Percentiles rank a stretch among this genome's conserved stretches.
phyloP scores from a whole-genome alignment of 2,888 invertebrate species.

The Eledona agricola region DNA sequence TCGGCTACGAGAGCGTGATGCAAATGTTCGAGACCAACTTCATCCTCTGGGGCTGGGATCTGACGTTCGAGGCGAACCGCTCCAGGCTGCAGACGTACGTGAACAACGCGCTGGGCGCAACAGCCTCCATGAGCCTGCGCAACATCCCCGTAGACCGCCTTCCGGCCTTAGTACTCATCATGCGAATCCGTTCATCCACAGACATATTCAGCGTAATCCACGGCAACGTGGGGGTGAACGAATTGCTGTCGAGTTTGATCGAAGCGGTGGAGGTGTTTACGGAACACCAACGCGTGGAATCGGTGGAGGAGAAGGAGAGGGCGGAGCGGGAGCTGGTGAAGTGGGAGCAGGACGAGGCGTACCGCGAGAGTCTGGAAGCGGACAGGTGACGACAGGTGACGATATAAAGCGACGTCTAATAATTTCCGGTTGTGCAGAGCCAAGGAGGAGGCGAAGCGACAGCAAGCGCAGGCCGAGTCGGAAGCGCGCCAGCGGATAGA shows the following conservation, averaged over 20 bases:
- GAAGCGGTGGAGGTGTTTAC: slow-evolving; percentile 87
- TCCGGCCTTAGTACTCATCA: slow-evolving; percentile 89
- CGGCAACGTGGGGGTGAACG: slow-evolving; percentile 90
- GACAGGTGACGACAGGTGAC: slow-evolving; percentile 68
- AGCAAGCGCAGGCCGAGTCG: slow-evolving; percentile 77
- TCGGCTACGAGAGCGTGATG: slow-evolving; percentile 91
- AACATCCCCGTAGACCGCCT: slow-evolving; percentile 85
- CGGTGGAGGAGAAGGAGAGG: slow-evolving; percentile 85
- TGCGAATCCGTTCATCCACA: slow-evolving; percentile 85
- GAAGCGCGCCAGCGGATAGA: slow-evolving; percentile 78
- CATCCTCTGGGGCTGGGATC: slow-evolving; percentile 96
- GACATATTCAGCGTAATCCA: slow-evolving; percentile 92
- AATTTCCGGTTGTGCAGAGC: slow-evolving; percentile 67
- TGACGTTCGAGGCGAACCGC: slow-evolving; percentile 88
- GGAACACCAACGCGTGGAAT: slow-evolving; percentile 80
- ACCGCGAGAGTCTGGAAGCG: slow-evolving; percentile 86
- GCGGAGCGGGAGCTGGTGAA: slow-evolving; percentile 90
- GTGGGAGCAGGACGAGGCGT: slow-evolving; percentile 93
- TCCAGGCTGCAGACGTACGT: slow-evolving; percentile 80
- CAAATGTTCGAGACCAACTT: slow-evolving; percentile 90
- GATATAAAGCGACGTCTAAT: background rate
- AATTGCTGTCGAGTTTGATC: slow-evolving; percentile 85
- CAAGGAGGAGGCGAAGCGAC: slow-evolving; percentile 85
- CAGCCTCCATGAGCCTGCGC: slow-evolving; percentile 84
- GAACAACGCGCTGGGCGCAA: slow-evolving; percentile 78